Evolutionary conservation across 2,113 vertebrate species (phyloP).

Genomic region (Natator depressus): DNA sequence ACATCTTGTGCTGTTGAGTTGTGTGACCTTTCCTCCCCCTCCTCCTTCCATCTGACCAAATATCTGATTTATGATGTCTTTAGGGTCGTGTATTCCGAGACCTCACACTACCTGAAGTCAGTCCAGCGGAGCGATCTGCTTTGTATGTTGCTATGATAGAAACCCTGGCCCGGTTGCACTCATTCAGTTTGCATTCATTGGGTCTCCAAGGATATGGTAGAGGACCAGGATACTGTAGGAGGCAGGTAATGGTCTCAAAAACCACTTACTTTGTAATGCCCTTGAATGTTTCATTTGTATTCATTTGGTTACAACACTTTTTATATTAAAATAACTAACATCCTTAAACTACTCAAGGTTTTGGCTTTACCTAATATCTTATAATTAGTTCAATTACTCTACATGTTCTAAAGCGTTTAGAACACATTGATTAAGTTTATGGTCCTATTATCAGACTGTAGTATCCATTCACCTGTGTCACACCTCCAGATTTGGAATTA

Average conservation of each 20-base stretch:
- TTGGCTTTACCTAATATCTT: neutral
- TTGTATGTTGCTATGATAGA: conserved; percentile 88
- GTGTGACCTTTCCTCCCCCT: neutral
- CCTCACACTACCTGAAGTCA: conserved; percentile 80
- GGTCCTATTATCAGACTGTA: neutral
- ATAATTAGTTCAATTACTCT: neutral
- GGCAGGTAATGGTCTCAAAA: conserved; percentile 82
- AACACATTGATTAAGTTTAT: neutral
- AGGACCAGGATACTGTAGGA: conserved; percentile 88
- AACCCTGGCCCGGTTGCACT: conserved; percentile 87
- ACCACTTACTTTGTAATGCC: neutral
- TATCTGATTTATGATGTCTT: neutral
- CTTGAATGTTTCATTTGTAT: neutral
- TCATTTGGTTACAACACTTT: neutral
- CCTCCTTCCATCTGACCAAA: neutral
- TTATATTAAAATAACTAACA: neutral
- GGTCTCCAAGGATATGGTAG: conserved; percentile 85
- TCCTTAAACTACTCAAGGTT: neutral
- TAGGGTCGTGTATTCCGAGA: conserved; percentile 93
- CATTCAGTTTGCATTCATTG: conserved; percentile 78
- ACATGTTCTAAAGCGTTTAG: neutral
- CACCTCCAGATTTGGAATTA: neutral
- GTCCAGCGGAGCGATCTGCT: conserved; percentile 85
- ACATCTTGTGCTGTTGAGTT: neutral
- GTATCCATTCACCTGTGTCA: neutral